A percentile compares a stretch with the other conserved stretches of the same genome.
These are phyloP conservation scores for Phalacrocorax pelagicus DNA, from an alignment of 2,113 vertebrate genomes.

Conservation along the genomic window DNA sequence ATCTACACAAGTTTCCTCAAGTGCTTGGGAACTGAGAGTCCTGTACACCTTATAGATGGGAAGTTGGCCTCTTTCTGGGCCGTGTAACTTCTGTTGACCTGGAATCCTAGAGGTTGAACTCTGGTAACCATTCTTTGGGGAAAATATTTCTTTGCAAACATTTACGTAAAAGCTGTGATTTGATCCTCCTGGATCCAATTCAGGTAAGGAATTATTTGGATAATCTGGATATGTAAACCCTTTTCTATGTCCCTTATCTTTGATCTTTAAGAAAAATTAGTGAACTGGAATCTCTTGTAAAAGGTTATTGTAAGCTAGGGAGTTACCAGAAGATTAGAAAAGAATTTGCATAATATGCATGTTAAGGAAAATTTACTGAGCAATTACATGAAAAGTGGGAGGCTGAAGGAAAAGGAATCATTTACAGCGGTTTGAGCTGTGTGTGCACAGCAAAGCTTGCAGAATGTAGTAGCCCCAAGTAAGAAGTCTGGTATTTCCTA, in stretches of 20 bases:
- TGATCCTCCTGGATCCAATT: neutral
- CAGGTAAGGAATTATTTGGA: constrained; percentile 12
- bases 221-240: neutral
- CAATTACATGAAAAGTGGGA: neutral
- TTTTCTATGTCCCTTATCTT: neutral
- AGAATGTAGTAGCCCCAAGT: neutral
- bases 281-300: constrained; percentile 1
- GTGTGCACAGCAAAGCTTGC: neutral
- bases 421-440: neutral
- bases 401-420: neutral
- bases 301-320: neutral
- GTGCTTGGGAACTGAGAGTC: neutral
- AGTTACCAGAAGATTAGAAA: neutral
- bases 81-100: neutral
- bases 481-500: neutral
- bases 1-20: neutral
- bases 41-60: neutral
- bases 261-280: neutral
- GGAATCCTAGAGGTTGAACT: neutral
- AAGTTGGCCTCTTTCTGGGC: neutral
- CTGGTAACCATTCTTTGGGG: neutral
- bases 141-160: neutral
- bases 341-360: neutral
- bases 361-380: constrained; percentile 13
- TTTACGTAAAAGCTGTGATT: constrained; percentile 16